Evolutionary conservation across 1,140 invertebrate genomes (phyloP), one percentile per base, ranked within the genome.

Genomic region (Drusus annulatus): DNA sequence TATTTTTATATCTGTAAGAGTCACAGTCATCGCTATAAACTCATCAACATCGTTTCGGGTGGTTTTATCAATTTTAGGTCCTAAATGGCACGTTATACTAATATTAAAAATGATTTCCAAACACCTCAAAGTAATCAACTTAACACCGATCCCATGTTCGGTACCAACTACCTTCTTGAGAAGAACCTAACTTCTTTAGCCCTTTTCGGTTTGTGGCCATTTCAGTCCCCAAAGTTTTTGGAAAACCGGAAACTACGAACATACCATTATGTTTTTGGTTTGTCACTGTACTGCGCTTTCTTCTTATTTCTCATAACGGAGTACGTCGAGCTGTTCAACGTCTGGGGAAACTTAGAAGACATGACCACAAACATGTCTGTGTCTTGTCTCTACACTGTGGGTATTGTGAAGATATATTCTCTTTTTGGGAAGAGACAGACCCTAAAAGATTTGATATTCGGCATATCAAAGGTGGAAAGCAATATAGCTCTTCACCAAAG

Each of bases 311-410:
- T 83, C 8, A 82, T 81, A n/a, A 79, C 80, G 1, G 82, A 84
- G 71, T 84, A 82, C 50, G 60, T 84, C 3, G 84, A 84, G 68
- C 74, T 84, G 45, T 19, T 50, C 5, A 45, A 82, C 50, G 80
- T 84, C 6, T 84, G 82, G 80, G 80, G 82, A 36, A 68, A 83
- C 69, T 78, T 84, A 16, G 79, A 83, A 73, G 80, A 79, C 60
- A 81, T 84, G 82, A 84, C 84, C 10, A 83, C 82, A 0, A 84
- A 84, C 31, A 80, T 83, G 74, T 78, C 80, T 2, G 84, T 84
- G 1, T 80, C 84, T 31, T 83, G 78, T 45, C 60, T 84, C 4
- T 84, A 84, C 62, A 79, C 79, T 15, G 73, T 84, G 4, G 80
- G 78, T 17, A 60, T 83, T 0, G 23, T 80, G 75, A 84, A 84